phyloP scores from a whole-genome alignment of 2,113 vertebrate genomes.

The Camelus bactrianus region DNA sequence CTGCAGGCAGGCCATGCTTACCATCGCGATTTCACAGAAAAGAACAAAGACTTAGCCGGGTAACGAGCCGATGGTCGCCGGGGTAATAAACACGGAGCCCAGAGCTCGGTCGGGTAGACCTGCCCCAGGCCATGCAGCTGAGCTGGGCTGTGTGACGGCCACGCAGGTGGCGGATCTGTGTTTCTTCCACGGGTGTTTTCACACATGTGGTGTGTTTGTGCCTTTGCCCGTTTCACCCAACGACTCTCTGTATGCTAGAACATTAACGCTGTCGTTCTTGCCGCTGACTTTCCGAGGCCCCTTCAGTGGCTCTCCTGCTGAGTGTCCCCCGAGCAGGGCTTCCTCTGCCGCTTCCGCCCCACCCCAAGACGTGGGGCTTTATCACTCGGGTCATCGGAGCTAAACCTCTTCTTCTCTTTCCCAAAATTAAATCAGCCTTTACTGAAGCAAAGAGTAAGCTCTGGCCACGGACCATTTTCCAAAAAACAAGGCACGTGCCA shows the following conservation, averaged over 20 bases:
- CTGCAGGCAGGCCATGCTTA: neutral
- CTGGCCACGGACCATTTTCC: neutral
- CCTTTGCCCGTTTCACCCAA: neutral
- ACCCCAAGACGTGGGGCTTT: neutral
- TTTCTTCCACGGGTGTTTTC: neutral
- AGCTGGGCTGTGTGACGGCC: neutral
- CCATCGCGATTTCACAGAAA: neutral
- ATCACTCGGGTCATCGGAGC: neutral
- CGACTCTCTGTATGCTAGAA: neutral
- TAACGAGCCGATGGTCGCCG: neutral
- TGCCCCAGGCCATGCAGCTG: accelerated
- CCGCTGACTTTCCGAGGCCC: neutral
- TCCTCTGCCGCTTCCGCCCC: neutral
- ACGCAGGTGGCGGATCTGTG: neutral
- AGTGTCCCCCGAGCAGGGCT: neutral
- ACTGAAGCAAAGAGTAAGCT: neutral
- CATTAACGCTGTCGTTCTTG: neutral
- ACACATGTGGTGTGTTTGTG: neutral
- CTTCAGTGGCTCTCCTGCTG: neutral
- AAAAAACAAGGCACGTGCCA: neutral
- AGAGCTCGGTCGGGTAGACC: neutral
- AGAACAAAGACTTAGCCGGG: neutral
- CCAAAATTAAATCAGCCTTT: neutral
- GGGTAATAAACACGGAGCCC: neutral
- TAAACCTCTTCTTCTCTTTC: neutral